Base-by-base conservation (phyloP, 2,888 invertebrate genomes). In the Aproaerema taeniolella region DNA sequence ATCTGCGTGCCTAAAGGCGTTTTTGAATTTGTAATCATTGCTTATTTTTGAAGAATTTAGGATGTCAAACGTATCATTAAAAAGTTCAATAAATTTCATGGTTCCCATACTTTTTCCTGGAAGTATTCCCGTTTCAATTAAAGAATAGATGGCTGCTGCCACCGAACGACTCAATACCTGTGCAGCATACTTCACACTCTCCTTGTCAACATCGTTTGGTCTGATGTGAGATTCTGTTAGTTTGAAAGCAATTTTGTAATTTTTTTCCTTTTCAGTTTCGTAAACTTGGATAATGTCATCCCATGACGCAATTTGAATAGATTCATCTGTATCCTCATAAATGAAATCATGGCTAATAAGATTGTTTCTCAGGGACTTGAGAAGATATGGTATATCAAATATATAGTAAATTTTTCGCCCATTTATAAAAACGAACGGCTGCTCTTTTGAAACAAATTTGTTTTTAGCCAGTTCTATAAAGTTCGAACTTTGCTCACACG, bases 171-270 rank as follows among this genome's bases (percentile, higher is more conserved):
- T 50, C 5, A 49, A 31, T 26, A 47, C 32, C 38, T 51, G 47
- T n/a, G 46, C 28, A n/a, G 50, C 51, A 34, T 39, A 46, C 20
- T 39, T 38, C 2, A 50, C 44, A 8, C 38, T 34, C 41, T 32
- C 43, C 31, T 48, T 50, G 15, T 49, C 44, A 24, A 45, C 44
- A 34, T 43, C 42, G 16, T 42, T 43, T 7, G 47, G 46, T n/a
- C 36, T 41, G 15, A 46, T 37, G 33, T 50, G 47, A 0, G 38
- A 29, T 9, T 43, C 30, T 10, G 46, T 48, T 26, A 52, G 33
- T 43, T 46, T 46, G 13, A 24, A 25, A 24, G 48, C 41, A 4
- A 48, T 26, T 34, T 40, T 34, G 17, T 31, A 44, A 8, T 29
- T 26, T 41, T 35, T 31, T 12, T 42, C 31, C 33, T 32, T 41